Base-by-base conservation (phyloP, 2,797 vertebrate species). In the Xenentodon cancila region DNA sequence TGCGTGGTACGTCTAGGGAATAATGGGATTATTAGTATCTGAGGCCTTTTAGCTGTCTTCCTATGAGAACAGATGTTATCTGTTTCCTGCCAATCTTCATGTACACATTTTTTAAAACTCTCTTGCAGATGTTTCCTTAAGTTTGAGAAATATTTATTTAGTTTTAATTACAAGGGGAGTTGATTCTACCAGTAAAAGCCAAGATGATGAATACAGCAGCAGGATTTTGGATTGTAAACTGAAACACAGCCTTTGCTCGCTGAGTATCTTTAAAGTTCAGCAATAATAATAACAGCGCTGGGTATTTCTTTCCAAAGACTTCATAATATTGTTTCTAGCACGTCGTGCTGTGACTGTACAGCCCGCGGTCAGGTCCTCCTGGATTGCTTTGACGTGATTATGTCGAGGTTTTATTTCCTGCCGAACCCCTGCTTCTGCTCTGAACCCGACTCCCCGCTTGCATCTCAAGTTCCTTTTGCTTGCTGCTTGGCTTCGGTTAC, bases 401-500 rank as follows among this genome's bases (percentile, higher is more conserved):
- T n/a, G n/a, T n/a, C 1, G 34, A 4, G 40, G 25, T 37, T 54
- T 44, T 19, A 53, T 54, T 45, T 19, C 13, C 42, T 12, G 2
- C 17, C 7, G 25, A 9, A 37, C 63, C 52, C 55, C 73, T 11
- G 45, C 68, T 19, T 59, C 48, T 15, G 20, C 58, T 8, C 22
- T 71, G 68, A 80, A 3, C 67, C 72, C 12, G 50, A 62, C 80
- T 68, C 71, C 79, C 88, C 25, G 40, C 80, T 44, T 11, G 25
- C 77, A 15, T 68, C 81, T 81, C 59, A 18, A 84, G 79, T 90
- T 89, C 84, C 81, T 68, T 68, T 68, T 64, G 1, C 71, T 61
- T 13, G 75, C 73, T 11, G 71, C 84, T 78, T 53, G 62, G 85
- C 79, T 61, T 82, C 80, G 3, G 82, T 90, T 80, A 54, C 86